Base-by-base conservation (phyloP, 2,888 invertebrate species). In the Stenichneumon culpator region DNA sequence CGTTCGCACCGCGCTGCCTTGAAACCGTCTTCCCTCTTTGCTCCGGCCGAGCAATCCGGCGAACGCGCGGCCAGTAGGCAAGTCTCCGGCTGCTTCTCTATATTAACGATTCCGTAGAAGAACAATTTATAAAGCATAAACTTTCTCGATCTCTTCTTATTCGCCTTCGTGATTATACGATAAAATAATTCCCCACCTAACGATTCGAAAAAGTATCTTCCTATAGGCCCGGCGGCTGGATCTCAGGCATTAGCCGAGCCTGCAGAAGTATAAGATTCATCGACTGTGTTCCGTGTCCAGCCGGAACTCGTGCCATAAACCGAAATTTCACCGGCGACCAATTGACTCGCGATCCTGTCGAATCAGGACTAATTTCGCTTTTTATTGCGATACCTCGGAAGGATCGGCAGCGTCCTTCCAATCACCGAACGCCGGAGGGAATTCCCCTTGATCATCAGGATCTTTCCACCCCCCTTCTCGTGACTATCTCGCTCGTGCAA, bases 61-160 rank as follows among this genome's bases (percentile, higher is more conserved):
- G 14, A 25, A 16, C 32, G 32, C 19, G 7, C 47, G 50, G 65
- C 65, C 50, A 65, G 75, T 82, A 80, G 72, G 69, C 50, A 70
- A 79, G 73, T 22, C 52, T 11, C 25, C 52, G 16, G 39, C 50
- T 54, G 74, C 82, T 57, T 81, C 47, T 65, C 60, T 65, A 80
- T 70, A 93, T 93, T 93, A 90, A 91, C 91, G 91, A 93, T 93
- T 94, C 92, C 90, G 88, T 90, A 89, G 93, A 93, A 93, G 89
- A 91, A 91, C 92, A 91, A 92, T 93, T 93, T 93, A 92, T 90
- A 91, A 91, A 89, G 89, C 93, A 91, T 93, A 92, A 93, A 92
- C 91, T 91, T 91, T 90, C 89, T 90, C 90, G 90, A 91, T 91
- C 89, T 89, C 87, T 86, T 67, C 70, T 65, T 75, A 77, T 69